phyloP scores from a whole-genome alignment of 2,888 invertebrate species.

The Dryococelus australis region DNA sequence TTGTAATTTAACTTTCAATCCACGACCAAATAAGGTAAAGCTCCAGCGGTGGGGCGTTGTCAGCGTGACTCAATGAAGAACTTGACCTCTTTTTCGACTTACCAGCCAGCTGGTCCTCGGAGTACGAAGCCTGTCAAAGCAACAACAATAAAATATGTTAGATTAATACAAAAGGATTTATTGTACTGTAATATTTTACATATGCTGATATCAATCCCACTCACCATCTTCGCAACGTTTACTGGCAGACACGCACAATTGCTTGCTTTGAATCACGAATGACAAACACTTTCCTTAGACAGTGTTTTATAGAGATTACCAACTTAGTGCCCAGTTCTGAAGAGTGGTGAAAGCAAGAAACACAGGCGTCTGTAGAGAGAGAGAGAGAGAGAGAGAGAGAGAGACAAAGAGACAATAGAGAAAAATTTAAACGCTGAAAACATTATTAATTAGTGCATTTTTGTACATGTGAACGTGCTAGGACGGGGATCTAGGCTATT shows the following conservation, averaged over 20 bases:
- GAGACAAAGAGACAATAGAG: too few relatives aligned
- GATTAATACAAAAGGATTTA: background rate
- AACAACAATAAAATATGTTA: constrained; percentile 40
- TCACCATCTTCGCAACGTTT: constrained; percentile 36
- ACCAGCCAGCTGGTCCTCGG: constrained; percentile 93
- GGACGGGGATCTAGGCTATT: too few relatives aligned
- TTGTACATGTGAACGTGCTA: too few relatives aligned
- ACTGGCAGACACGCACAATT: background rate
- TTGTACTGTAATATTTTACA: constrained; percentile 20
- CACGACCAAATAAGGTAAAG: constrained; percentile 55
- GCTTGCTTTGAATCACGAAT: too few relatives aligned
- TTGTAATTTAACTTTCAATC: constrained; percentile 50
- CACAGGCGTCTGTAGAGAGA: background rate
- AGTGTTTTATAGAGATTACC: too few relatives aligned
- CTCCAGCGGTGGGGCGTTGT: constrained; percentile 53
- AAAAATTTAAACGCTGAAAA: too few relatives aligned
- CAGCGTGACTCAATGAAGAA: constrained; percentile 52
- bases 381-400: too few relatives aligned
- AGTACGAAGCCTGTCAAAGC: constrained; percentile 79
- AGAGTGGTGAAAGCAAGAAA: too few relatives aligned
- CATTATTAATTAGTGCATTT: too few relatives aligned
- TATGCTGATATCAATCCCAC: background rate
- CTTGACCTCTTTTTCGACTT: constrained; percentile 66
- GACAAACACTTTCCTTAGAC: too few relatives aligned
- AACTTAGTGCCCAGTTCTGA: too few relatives aligned